phyloP scores from a whole-genome alignment of 1,140 invertebrate genomes.

The Stegodyphus mimosarum region DNA sequence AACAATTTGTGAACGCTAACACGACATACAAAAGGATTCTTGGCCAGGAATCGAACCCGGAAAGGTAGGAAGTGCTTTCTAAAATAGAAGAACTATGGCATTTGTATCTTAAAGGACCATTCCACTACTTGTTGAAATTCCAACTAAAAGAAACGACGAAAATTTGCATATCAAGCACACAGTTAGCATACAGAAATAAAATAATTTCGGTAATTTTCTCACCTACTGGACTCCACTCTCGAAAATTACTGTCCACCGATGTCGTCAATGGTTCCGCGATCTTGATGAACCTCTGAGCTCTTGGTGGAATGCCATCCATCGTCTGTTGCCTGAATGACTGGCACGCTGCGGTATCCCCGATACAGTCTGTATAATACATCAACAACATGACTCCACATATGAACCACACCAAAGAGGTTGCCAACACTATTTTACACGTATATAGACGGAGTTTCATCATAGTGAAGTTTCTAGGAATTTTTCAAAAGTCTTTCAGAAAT shows the following conservation, averaged over 20 bases:
- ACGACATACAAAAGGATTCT: too few species aligned
- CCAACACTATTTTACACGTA: conserved; percentile 91
- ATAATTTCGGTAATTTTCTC: not conserved
- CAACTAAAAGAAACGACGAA: not conserved
- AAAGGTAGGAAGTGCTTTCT: too few species aligned
- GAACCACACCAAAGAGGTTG: conserved; percentile 95
- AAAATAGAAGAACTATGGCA: too few species aligned
- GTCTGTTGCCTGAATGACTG: conserved; percentile 30
- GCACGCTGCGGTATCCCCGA: conserved; percentile 56
- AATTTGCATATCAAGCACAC: not conserved
- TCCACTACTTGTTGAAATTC: not conserved
- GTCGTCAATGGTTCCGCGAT: conserved; percentile 18
- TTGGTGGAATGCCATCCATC: not conserved
- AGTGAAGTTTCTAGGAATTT: not conserved
- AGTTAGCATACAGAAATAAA: not conserved
- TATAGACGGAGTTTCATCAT: conserved; percentile 77
- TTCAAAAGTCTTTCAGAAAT: too few species aligned
- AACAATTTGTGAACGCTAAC: too few species aligned
- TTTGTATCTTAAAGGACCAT: too few species aligned
- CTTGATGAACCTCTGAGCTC: conserved; percentile 27
- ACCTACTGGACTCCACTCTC: conserved; percentile 51
- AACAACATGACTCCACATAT: conserved; percentile 90
- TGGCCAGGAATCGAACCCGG: too few species aligned
- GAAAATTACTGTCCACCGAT: conserved; percentile 29
- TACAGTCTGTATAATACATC: conserved; percentile 90